Conservation (phyloP, 2,888 invertebrate genomes). For the Ophion ellenae region DNA sequence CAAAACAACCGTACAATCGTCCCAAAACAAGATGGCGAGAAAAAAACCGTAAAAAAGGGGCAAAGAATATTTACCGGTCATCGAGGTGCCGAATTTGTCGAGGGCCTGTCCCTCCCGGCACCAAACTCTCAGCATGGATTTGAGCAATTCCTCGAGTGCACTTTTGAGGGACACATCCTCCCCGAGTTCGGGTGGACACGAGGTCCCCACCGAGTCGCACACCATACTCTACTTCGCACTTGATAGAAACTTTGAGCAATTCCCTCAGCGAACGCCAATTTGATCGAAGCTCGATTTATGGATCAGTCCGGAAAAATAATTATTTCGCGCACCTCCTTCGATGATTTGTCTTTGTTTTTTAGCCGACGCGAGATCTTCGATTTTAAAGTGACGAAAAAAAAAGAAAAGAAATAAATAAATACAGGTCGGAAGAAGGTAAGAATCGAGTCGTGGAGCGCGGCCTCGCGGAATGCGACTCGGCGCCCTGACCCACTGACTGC, state of each 20-base stretch:
- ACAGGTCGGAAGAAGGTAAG: constrained; percentile 54
- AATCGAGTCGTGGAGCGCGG: constrained; percentile 70
- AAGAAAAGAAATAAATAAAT: constrained; percentile 11
- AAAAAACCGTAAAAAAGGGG: not conserved
- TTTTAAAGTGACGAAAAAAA: not conserved
- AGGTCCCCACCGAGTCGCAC: constrained; percentile 80
- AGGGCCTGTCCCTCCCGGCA: constrained; percentile 91
- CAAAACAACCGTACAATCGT: not conserved
- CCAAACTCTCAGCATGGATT: constrained; percentile 93
- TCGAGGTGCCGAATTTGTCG: constrained; percentile 86
- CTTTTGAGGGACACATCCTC: constrained; percentile 85
- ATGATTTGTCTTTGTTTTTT: not conserved
- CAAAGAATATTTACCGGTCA: constrained; percentile 75
- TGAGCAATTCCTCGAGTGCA: constrained; percentile 91
- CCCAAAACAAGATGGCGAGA: not conserved
- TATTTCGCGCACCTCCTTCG: not conserved
- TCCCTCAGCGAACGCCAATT: not conserved
- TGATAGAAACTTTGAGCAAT: not conserved
- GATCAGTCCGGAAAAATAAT: not conserved
- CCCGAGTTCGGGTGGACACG: constrained; percentile 77
- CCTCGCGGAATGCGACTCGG: constrained; percentile 80
- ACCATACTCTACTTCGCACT: constrained; percentile 73
- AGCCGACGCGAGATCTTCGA: not conserved
- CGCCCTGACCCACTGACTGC: constrained; percentile 83
- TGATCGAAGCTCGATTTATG: not conserved